Evolutionary conservation across 2,113 vertebrate genomes (phyloP), one percentile per base, ranked within the genome.

Genomic region (Campylomormyrus tamandua): DNA sequence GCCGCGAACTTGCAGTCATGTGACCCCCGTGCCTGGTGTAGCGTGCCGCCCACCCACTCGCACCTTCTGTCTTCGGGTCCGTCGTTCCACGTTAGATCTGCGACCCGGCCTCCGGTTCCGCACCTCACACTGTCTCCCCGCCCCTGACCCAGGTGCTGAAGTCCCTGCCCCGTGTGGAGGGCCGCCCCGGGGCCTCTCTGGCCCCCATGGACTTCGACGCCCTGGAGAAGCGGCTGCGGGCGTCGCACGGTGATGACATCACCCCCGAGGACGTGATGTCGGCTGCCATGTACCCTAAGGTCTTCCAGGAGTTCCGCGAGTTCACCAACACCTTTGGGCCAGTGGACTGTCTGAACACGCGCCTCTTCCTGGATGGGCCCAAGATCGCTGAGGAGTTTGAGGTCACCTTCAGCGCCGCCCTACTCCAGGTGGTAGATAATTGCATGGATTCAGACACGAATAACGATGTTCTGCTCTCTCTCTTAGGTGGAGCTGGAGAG

Each of bases 261-360:
- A 96, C 96, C 45, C 94, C 97, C 0, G 98, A 99, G 93, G 98
- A 99, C 0, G 96, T 99, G 87, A 96, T 98, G 91, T 99, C 98
- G 0, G 97, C 98, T 0, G 97, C 98, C 70, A 98, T 98, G 95
- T 99, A 98, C 91, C 97, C 98, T 0, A 97, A 98, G 4, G 98
- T 98, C 52, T 99, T 97, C 92, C 95, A 97, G 46, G 97, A 97
- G 48, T 98, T 96, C 92, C 97, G 97, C 90, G 96, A 98, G 0
- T 99, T 99, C 88, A 96, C 96, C 0, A 88, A 90, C 89, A 96
- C 93, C 84, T 97, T 97, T 5, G 92, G 93, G 1, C 92, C 96
- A 0, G 94, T 97, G 3, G 95, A 97, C 11, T 96, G 96, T 90
- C 96, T 97, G 45, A 97, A 94, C 90, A 97, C 97, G 0, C 96